Conservation (phyloP, 2,888 invertebrate species). For the Cataglyphis cursor region DNA sequence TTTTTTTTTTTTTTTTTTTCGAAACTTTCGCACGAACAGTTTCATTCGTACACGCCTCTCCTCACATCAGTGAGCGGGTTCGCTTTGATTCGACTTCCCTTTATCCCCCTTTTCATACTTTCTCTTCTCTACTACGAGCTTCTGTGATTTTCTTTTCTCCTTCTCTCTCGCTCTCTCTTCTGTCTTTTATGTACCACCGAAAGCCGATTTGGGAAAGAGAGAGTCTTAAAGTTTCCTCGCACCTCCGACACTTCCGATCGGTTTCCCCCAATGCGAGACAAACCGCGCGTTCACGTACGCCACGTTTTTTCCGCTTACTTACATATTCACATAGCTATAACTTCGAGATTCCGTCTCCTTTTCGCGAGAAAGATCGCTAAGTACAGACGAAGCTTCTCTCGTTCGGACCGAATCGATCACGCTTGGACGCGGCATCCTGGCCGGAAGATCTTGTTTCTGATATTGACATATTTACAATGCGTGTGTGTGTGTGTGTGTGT, state of each 20-base stretch:
- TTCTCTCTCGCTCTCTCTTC: background rate
- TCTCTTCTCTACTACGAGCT: slow-evolving; percentile 5
- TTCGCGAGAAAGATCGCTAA: slow-evolving; percentile 26
- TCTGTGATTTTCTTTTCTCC: slow-evolving; percentile 29
- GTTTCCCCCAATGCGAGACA: slow-evolving; percentile 56
- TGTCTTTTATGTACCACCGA: background rate
- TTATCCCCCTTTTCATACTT: slow-evolving; percentile 2
- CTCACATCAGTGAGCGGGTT: slow-evolving; percentile 29
- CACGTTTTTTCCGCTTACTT: slow-evolving; percentile 63
- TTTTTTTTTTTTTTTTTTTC: slow-evolving; percentile 16
- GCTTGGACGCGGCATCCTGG: slow-evolving; percentile 36
- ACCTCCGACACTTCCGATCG: slow-evolving; percentile 58
- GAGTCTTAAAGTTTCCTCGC: slow-evolving; percentile 31
- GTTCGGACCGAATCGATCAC: slow-evolving; percentile 47
- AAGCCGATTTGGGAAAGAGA: slow-evolving; percentile 35
- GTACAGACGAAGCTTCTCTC: slow-evolving; percentile 37
- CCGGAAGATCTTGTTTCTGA: slow-evolving; percentile 50
- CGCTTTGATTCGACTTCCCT: slow-evolving; percentile 31
- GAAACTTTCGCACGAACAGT: slow-evolving; percentile 55
- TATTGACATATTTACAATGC: slow-evolving; percentile 55
- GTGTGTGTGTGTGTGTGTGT: background rate
- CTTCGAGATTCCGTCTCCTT: slow-evolving; percentile 47
- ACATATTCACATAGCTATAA: slow-evolving; percentile 74
- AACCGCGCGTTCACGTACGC: slow-evolving; percentile 49
- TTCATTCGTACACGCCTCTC: slow-evolving; percentile 21